Base-by-base conservation (phyloP, 2,113 vertebrate genomes). In the Lophochroa leadbeateri region DNA sequence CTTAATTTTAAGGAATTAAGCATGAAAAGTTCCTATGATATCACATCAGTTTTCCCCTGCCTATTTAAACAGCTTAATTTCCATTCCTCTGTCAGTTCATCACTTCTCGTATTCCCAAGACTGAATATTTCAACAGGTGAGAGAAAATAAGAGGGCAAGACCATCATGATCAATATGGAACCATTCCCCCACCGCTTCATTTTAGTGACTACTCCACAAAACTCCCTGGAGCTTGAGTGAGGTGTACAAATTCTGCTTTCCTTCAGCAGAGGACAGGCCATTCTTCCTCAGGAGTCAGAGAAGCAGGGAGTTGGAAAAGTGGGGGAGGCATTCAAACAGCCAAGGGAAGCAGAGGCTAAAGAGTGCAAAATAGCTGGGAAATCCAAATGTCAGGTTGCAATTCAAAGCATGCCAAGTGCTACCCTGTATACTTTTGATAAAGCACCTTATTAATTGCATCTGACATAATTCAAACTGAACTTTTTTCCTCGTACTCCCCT, bases 181-280 rank as follows among this genome's bases (percentile, higher is more conserved):
- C 16, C 33, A 50, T 19, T n/a, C 19, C 17, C 1, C 7, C 4
- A 0, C 4, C 21, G 3, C 10, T 53, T 58, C 24, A 41, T 55
- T 76, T 65, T 61, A 39, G 31, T 21, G 46, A 58, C 18, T 64
- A 46, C 18, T 74, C 25, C 31, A n/a, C 21, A 52, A 39, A 80
- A 53, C 13, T 31, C 15, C 5, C 47, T 29, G 13, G 37, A 74
- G 21, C 28, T 68, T 63, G n/a, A 70, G 11, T 19, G 33, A 69
- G 43, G 17, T 24, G 5, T 33, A 80, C 10, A 55, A 79, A 57
- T 64, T 64, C 18, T 64, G 29, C 47, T 69, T 55, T 33, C 7
- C 6, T 67, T 69, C 55, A 80, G 21, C 37, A 64, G 74, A 84
- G 63, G n/a, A 64, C 37, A 63, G 23, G 28, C 19, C 0, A 1